phyloP scores from a whole-genome alignment of 2,113 vertebrate genomes.

The Syrrhaptes paradoxus region DNA sequence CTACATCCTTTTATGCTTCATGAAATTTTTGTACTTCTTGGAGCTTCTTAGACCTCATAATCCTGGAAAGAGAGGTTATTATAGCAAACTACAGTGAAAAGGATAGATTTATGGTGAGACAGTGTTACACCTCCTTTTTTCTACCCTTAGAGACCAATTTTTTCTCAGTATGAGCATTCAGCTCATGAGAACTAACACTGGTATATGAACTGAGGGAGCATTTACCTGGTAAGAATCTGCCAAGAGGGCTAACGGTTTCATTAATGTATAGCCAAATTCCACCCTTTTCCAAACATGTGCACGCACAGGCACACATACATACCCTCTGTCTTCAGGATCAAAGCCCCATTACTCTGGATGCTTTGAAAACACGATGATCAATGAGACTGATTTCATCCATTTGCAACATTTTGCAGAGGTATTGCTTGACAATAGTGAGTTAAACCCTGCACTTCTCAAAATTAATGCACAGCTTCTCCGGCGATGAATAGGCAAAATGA shows the following conservation, averaged over 20 bases:
- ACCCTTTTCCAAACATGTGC: background rate
- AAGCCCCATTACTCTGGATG: background rate
- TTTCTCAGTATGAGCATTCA: background rate
- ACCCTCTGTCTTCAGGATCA: background rate
- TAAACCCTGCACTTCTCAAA: background rate
- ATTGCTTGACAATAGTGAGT: background rate
- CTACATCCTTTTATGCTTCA: background rate
- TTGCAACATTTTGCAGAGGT: background rate
- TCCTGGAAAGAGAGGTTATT: background rate
- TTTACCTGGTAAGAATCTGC: background rate
- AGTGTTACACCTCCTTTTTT: background rate
- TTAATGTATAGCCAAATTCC: background rate
- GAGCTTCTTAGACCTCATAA: background rate
- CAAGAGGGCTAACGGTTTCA: background rate
- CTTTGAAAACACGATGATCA: background rate
- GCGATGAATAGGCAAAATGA: background rate
- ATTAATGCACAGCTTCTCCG: background rate
- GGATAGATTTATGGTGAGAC: background rate
- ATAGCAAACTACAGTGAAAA: background rate
- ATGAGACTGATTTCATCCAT: background rate
- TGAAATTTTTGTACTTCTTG: background rate
- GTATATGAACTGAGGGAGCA: background rate
- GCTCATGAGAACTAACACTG: background rate
- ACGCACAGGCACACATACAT: rapidly evolving
- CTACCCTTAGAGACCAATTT: background rate